Conservation (phyloP, 1,140 invertebrate species). For the Kradibia gibbosae region DNA sequence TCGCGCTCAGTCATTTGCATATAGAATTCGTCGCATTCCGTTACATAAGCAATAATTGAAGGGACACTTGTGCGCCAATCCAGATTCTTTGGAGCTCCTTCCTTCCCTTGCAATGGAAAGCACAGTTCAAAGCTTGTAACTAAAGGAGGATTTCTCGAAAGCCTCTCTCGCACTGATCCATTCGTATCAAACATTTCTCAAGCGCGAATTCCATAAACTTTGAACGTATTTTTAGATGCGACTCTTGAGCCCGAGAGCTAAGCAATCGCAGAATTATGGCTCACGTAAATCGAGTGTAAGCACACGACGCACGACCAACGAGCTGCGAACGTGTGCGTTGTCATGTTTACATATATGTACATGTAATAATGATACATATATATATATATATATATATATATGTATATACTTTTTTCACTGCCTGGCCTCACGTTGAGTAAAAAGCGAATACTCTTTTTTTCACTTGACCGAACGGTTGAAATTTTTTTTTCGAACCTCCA, state of each 20-base stretch:
- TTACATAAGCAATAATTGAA: constrained; percentile 3
- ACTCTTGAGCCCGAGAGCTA: not conserved
- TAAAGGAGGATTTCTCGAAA: constrained; percentile 24
- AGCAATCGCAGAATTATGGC: constrained; percentile 1
- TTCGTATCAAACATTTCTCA: not conserved
- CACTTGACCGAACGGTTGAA: too few species aligned
- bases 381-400: too few species aligned
- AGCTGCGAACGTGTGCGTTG: too few species aligned
- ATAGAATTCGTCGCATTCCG: not conserved
- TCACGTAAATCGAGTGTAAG: not conserved
- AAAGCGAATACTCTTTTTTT: too few species aligned
- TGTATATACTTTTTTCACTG: too few species aligned
- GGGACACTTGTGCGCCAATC: not conserved
- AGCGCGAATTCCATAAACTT: constrained; percentile 23
- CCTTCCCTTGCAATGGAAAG: not conserved
- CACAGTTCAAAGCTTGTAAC: not conserved
- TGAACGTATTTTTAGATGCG: constrained; percentile 1
- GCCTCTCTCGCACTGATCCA: not conserved
- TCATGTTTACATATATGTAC: too few species aligned
- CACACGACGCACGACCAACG: not conserved
- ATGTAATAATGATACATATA: too few species aligned
- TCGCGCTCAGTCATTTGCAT: not conserved
- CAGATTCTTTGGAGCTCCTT: not conserved
- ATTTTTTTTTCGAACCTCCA: too few species aligned
- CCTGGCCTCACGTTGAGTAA: too few species aligned